Evolutionary conservation across 2,113 vertebrate species (phyloP), one percentile per base, ranked within the genome.

Genomic region (Tonatia bakeri): DNA sequence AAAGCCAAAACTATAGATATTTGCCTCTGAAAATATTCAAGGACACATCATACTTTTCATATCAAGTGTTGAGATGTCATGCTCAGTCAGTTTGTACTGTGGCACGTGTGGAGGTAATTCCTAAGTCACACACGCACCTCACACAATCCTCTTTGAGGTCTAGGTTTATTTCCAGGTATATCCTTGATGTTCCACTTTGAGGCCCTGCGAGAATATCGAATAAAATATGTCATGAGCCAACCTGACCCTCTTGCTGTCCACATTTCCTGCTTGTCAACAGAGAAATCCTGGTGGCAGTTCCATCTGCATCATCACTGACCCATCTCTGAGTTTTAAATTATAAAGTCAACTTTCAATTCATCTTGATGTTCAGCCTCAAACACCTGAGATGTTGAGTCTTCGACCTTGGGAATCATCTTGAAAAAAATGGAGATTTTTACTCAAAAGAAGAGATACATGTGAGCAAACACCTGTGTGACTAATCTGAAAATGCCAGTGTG

Each of bases 401-500:
- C 1, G 10, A 11, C 10, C 24, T 28, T 26, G 33, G 16, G 20
- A 69, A n/a, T 45, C 50, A 52, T 33, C 20, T 77, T 65, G 12
- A 61, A 20, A 38, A 38, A 50, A 20, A 9, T 14, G 7, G 33
- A 10, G 31, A 31, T 19, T 40, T 79, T 76, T 64, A 86, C 24
- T 77, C 33, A 70, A 69, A 61, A 76, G 43, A 17, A 61, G 12
- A 36, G 22, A 38, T 40, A 11, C 52, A 38, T 56, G 43, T 16
- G 2, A 13, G 19, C 2, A 5, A 8, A 61, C 59, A 61, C 24
- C 10, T 0, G 2, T 8, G 16, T 64, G 54, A 10, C 5, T 11
- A 10, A 31, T 19, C 22, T 75, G 17, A 82, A 90, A 82, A 72
- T 19, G 36, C 19, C 40, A 26, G 17, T 20, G n/a, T 92, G 22